These are phyloP conservation scores for Salpingus planirostris DNA, from an alignment of 2,888 invertebrate genomes.

Conservation along the genomic window DNA sequence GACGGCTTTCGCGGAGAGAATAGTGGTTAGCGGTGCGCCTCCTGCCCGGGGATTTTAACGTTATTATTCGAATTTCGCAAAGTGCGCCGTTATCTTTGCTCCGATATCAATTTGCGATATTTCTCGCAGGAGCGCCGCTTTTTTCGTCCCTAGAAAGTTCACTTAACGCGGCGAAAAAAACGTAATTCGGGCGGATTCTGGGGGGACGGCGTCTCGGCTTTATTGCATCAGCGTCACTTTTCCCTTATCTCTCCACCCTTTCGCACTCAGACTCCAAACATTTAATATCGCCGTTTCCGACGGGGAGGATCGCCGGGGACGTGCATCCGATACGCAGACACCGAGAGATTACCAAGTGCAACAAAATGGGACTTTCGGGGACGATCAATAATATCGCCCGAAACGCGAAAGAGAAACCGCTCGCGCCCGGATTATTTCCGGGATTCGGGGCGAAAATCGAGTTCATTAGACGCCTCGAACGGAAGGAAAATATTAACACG, in stretches of 20 bases:
- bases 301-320: slow-evolving; percentile 12
- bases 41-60: slow-evolving; percentile 1
- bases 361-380: no score
- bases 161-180: slow-evolving; percentile 23
- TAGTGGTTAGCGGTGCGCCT: no score
- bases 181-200: slow-evolving; percentile 19
- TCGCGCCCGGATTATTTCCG: no score
- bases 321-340: slow-evolving; percentile 12
- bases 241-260: slow-evolving; percentile 31
- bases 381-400: no score
- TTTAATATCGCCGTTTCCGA: slow-evolving; percentile 22
- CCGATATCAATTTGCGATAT: slow-evolving; percentile 19
- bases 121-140: slow-evolving; percentile 15
- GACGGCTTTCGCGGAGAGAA: no score
- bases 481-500: no score
- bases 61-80: not conserved
- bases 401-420: no score
- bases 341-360: no score
- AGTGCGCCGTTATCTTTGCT: slow-evolving; percentile 2
- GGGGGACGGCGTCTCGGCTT: slow-evolving; percentile 22
- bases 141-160: slow-evolving; percentile 16
- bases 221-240: slow-evolving; percentile 31
- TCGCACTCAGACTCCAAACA: slow-evolving; percentile 25
- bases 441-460: no score
- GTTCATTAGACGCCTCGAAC: no score